Percentiles rank a stretch among this genome's conserved stretches.
phyloP scores from a whole-genome alignment of 2,888 invertebrate genomes.

The Panzeria rudis region DNA sequence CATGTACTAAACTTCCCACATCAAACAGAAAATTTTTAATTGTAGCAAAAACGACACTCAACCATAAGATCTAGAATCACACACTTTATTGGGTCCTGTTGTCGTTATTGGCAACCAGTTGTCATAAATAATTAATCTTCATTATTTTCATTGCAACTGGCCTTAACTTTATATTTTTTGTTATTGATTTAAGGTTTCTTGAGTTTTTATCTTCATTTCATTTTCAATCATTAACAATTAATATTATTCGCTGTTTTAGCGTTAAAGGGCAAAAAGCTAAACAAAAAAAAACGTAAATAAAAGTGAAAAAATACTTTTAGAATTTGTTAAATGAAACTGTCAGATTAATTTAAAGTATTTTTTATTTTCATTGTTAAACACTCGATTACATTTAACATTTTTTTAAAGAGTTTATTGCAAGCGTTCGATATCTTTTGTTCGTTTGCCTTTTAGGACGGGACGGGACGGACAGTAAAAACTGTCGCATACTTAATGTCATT shows the following conservation, averaged over 20 bases:
- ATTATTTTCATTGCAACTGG: not conserved
- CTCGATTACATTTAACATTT: constrained; percentile 3
- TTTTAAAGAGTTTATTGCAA: not conserved
- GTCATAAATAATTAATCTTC: not conserved
- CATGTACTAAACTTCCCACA: too few species aligned
- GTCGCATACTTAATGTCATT: constrained; percentile 49
- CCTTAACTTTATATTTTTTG: not conserved
- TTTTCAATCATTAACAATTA: constrained; percentile 1
- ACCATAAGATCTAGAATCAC: not conserved
- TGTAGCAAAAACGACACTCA: not conserved
- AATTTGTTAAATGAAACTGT: constrained; percentile 37
- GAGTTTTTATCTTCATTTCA: not conserved
- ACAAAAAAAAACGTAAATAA: not conserved
- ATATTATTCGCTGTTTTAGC: constrained; percentile 42
- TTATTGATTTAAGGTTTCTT: not conserved
- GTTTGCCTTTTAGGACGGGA: not conserved
- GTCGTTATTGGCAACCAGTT: not conserved
- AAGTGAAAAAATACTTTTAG: not conserved
- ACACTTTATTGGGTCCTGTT: not conserved
- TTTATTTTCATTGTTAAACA: constrained; percentile 8
- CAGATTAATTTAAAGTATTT: constrained; percentile 1
- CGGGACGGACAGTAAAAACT: not conserved
- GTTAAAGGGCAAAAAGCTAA: constrained; percentile 48
- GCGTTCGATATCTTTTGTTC: not conserved
- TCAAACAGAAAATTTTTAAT: not conserved